A percentile compares a stretch with the other conserved stretches of the same genome.
phyloP scores from a whole-genome alignment of 2,888 invertebrate genomes.

The Vannuccia rotundouncinata region DNA sequence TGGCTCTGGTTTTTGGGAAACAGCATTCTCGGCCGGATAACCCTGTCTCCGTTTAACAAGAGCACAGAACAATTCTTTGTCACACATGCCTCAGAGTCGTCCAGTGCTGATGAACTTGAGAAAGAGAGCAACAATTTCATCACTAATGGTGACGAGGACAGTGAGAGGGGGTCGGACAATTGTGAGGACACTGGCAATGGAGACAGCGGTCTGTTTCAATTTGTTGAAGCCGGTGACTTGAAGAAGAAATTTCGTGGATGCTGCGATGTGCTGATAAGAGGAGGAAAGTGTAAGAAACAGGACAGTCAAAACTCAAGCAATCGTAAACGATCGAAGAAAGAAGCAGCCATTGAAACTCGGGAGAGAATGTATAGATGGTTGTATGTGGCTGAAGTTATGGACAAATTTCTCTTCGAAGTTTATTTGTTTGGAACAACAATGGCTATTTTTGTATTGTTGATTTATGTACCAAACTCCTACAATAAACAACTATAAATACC shows the following conservation, averaged over 20 bases:
- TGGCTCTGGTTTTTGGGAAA: slow-evolving; percentile 47
- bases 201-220: no score
- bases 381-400: slow-evolving; percentile 48
- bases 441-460: slow-evolving; percentile 46
- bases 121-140: neutral
- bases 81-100: neutral
- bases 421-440: slow-evolving; percentile 46
- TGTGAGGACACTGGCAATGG: neutral
- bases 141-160: neutral
- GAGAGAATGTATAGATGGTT: slow-evolving; percentile 44
- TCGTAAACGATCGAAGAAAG: neutral
- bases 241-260: no score
- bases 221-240: no score
- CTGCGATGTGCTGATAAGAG: neutral
- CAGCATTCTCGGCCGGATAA: slow-evolving; percentile 46
- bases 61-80: neutral
- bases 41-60: slow-evolving; percentile 40
- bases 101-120: neutral
- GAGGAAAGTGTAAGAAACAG: neutral
- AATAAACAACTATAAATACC: neutral
- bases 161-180: neutral
- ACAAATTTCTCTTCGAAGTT: slow-evolving; percentile 47
- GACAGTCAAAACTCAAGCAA: neutral
- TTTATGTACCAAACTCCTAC: slow-evolving; percentile 41
- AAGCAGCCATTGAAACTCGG: neutral